A percentile compares a stretch with the other conserved stretches of the same genome.
Evolutionary conservation across 2,797 vertebrate species (phyloP).

Genomic region (Thaleichthys pacificus): DNA sequence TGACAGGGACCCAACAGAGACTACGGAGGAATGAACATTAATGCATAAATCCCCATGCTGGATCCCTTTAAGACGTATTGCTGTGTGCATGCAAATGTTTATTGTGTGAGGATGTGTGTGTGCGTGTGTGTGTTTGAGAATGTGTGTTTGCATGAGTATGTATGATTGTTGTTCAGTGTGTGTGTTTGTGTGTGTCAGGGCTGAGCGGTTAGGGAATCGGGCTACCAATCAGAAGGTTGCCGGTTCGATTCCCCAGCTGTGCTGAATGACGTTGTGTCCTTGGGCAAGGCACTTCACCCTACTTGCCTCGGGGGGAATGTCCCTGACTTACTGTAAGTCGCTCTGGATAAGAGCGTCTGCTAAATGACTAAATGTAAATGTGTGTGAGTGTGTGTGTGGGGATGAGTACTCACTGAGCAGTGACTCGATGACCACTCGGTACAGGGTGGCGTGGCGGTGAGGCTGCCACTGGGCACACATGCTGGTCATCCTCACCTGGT

Average conservation of each 20-base stretch:
- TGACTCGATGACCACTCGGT: constrained; percentile 81
- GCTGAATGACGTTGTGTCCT: too few relatives aligned
- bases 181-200: background rate
- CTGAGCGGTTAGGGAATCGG: too few relatives aligned
- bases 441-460: constrained; percentile 84
- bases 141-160: background rate
- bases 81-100: background rate
- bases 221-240: too few relatives aligned
- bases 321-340: too few relatives aligned
- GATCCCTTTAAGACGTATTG: background rate
- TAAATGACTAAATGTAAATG: background rate
- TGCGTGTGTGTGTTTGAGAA: background rate
- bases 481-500: constrained; percentile 80
- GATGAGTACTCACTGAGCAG: constrained; percentile 77
- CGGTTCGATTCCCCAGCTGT: too few relatives aligned
- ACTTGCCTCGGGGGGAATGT: too few relatives aligned
- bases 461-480: constrained; percentile 89
- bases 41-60: too few relatives aligned
- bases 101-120: background rate
- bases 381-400: background rate
- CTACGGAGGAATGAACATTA: too few relatives aligned
- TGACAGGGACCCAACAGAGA: too few relatives aligned
- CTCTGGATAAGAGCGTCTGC: too few relatives aligned
- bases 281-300: too few relatives aligned
- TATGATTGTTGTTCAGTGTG: background rate